Evolutionary conservation across 2,113 vertebrate species (phyloP).

Genomic region (Onychostruthus taczanowskii): DNA sequence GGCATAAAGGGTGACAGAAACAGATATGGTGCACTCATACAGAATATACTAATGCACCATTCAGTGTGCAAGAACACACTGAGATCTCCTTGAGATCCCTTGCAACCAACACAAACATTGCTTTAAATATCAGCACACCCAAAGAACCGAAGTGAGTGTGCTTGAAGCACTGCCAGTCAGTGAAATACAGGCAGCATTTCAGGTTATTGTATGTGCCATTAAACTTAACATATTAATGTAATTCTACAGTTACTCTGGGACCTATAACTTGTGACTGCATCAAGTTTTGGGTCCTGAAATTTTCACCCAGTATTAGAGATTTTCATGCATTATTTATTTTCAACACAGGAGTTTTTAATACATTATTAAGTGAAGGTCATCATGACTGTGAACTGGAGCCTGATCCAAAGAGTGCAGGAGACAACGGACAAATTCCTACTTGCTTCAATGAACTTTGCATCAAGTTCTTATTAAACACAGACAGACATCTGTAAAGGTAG

Average conservation of each 20-base stretch:
- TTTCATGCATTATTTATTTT: neutral
- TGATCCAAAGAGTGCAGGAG: neutral
- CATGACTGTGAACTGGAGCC: rapidly evolving
- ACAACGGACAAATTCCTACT: neutral
- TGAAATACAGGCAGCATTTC: neutral
- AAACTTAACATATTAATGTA: neutral
- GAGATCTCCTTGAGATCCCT: neutral
- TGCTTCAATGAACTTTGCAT: neutral
- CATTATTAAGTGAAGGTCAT: neutral
- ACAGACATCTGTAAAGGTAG: neutral
- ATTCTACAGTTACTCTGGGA: neutral
- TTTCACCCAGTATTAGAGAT: neutral
- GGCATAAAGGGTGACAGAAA: neutral
- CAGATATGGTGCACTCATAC: neutral
- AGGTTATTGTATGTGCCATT: neutral
- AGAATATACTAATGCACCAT: neutral
- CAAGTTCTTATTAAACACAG: neutral
- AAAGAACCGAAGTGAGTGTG: neutral
- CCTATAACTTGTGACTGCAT: neutral
- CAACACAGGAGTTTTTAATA: neutral
- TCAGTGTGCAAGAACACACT: neutral
- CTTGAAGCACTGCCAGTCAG: neutral
- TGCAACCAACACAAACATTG: neutral
- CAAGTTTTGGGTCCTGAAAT: neutral
- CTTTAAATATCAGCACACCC: neutral